Base-by-base conservation (phyloP, 2,888 invertebrate genomes). In the Drosophila pseudotakahashii region DNA sequence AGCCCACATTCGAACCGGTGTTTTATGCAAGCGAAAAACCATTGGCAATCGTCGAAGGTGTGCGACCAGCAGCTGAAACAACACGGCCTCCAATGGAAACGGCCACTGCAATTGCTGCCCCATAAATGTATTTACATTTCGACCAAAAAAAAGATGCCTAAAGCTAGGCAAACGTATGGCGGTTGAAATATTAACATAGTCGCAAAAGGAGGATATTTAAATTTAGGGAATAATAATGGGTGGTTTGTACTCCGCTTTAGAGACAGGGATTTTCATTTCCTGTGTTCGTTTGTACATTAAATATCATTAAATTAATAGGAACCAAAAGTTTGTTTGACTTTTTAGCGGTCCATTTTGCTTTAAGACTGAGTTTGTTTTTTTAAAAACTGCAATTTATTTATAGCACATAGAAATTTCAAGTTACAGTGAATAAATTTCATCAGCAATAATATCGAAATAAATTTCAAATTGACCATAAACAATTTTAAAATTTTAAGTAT, bases 41-140 rank as follows among this genome's bases (percentile, higher is more conserved):
- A 54, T 50, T 61, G 62, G 62, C 68, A 41, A 57, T 54, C 51
- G 67, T 42, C 48, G 63, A 68, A 82, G 75, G 71, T 82, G 72
- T 53, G 42, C 51, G 32, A 62, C 39, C 45, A 41, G 19, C 68
- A 64, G 57, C 44, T 63, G 66, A 60, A 77, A 77, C 36, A 77
- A 69, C 68, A 73, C 32, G 14, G 51, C 57, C 16, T 3, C 60
- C 45, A 42, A 45, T 32, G 59, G 39, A 26, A 53, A 36, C 61
- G 50, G 37, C 53, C 37, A 19, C 30, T 37, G 52, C 64, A 59
- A 66, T 45, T 53, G 68, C 64, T 53, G 53, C 23, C 52, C 52
- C 67, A 66, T 45, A 66, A 66, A 66, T 66, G 67, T 53, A 66
- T 66, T 66, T 66, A 66, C 67, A 45, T 39, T 34, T 23, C 32